Evolutionary conservation across 2,888 invertebrate species (phyloP), one percentile per base, ranked within the genome.

Genomic region (Liodrosophila aerea): DNA sequence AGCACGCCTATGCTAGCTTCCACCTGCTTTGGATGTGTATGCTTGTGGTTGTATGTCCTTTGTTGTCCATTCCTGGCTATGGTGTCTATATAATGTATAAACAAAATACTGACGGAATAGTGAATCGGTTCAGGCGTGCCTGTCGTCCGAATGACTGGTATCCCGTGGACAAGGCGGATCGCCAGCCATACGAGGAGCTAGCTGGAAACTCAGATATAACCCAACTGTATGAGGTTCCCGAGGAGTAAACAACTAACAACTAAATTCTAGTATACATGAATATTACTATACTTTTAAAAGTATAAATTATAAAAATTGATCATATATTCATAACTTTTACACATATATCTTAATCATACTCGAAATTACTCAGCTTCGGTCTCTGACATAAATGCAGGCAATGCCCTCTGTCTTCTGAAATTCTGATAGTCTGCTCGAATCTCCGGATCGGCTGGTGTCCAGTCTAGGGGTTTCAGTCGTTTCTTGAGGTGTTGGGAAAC

Each of bases 381-480:
- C 0, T 81, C 81, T 1, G 84, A 69, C 81, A 81, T 81, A 12
- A 84, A 76, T 2, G 16, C 60, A 1, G 67, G 69, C 60, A 68
- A 59, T 1, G 1, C n/a, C 0, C 64, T 64, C 4, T 65, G 44
- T 5, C 16, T 33, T 2, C 75, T 39, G 36, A 66, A 87, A 1
- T 50, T 34, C 5, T 77, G 76, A 39, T 89, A 89, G 0, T 75
- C 83, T 0, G 56, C 63, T 1, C 82, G 76, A 61, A 85, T 71
- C 0, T 80, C 57, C 0, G 75, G 73, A 49, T 87, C 80, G 0
- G 92, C 91, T 4, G 94, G 94, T 1, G 93, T 92, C 94, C 94
- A 94, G 39, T 91, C 90, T 16, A 85, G 66, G 3, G 90, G 80
- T 15, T 90, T 89, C 3, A 87, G 81, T 1, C 90, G 71, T 1